Conservation (phyloP, 2,797 vertebrate species). For the Thalassophryne amazonica region DNA sequence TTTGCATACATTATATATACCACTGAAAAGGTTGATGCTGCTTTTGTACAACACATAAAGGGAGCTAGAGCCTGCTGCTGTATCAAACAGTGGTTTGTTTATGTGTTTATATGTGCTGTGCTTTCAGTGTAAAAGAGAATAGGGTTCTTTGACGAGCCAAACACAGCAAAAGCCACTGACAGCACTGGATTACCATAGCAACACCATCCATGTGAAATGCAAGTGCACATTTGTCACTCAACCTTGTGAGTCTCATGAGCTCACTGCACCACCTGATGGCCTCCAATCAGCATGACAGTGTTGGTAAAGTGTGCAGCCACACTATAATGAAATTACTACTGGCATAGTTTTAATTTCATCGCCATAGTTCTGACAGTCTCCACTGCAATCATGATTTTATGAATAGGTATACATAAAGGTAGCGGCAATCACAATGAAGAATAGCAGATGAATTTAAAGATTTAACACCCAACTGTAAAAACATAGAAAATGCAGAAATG, state of each 20-base stretch:
- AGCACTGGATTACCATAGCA: conserved; percentile 64
- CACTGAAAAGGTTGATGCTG: conserved; percentile 5
- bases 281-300: conserved; percentile 41
- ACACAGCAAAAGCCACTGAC: conserved; percentile 38
- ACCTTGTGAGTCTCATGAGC: conserved; percentile 33
- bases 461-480: not conserved
- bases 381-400: no score
- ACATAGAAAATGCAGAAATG: not conserved
- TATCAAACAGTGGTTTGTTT: not conserved
- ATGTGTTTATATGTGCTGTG: not conserved
- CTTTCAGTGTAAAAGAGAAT: conserved; percentile 9
- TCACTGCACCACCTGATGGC: conserved; percentile 68
- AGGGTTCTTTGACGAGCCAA: conserved; percentile 10
- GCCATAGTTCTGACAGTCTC: no score
- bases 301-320: not conserved
- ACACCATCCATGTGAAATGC: conserved; percentile 47
- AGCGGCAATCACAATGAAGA: not conserved
- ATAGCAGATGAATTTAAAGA: conserved; percentile 7
- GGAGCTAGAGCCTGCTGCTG: not conserved
- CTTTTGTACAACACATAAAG: not conserved
- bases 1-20: conserved; percentile 22
- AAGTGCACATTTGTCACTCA: conserved; percentile 7
- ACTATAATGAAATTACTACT: not conserved
- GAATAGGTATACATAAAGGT: no score
- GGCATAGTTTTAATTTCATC: no score